phyloP scores from a whole-genome alignment of 2,113 vertebrate genomes.

The Suncus etruscus region DNA sequence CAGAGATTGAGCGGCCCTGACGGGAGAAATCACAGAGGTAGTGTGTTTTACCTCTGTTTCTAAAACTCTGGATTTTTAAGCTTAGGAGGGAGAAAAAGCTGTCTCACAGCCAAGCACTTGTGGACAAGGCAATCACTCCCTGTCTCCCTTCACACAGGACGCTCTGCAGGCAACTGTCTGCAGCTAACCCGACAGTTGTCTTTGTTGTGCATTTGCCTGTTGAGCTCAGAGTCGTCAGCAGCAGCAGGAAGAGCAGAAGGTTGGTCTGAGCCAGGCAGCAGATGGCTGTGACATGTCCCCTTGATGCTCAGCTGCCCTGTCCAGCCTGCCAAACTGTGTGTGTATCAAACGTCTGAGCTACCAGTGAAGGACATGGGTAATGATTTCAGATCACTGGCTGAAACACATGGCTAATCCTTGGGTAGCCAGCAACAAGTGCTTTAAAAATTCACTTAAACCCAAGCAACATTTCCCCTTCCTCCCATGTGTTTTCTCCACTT shows the following conservation, averaged over 20 bases:
- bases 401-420: slow-evolving; percentile 78
- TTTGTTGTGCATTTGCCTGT: slow-evolving; percentile 54
- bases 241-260: slow-evolving; percentile 50
- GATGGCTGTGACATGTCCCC: slow-evolving; percentile 70
- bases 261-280: slow-evolving; percentile 66
- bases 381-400: slow-evolving; percentile 73
- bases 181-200: slow-evolving; percentile 66
- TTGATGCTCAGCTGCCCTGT: slow-evolving; percentile 69
- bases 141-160: not conserved
- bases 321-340: slow-evolving; percentile 73
- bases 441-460: slow-evolving; percentile 51
- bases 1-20: not conserved
- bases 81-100: not conserved
- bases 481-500: not conserved
- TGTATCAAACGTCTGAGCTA: slow-evolving; percentile 73
- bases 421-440: slow-evolving; percentile 42
- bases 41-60: not conserved
- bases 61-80: not conserved
- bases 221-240: not conserved
- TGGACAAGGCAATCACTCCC: not conserved
- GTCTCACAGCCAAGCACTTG: not conserved
- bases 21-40: not conserved
- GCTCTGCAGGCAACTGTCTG: slow-evolving; percentile 49
- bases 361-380: slow-evolving; percentile 66
- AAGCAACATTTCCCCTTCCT: slow-evolving; percentile 1